These are phyloP conservation scores for Rhinoderma darwinii DNA, from an alignment of 2,113 vertebrate species.

Conservation along the genomic window DNA sequence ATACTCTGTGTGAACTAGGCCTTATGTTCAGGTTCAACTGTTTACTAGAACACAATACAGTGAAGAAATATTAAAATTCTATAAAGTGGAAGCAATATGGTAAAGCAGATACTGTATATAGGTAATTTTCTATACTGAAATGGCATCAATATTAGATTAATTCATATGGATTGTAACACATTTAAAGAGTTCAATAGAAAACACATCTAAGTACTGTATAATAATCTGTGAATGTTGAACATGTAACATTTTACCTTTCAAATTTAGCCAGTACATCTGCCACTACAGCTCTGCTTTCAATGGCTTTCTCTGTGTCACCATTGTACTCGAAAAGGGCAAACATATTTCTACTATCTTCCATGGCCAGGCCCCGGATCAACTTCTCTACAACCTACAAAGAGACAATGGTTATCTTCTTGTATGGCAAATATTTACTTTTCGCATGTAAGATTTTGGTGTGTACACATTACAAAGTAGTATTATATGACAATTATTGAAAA, in stretches of 20 bases:
- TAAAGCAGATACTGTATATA: not conserved
- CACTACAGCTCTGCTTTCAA: slow-evolving; percentile 91
- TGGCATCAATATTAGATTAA: too few species aligned
- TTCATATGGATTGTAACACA: too few species aligned
- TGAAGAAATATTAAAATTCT: too few species aligned
- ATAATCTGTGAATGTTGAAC: not conserved
- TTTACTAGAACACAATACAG: too few species aligned
- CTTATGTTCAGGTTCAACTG: too few species aligned
- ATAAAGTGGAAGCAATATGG: not conserved
- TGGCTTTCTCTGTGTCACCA: slow-evolving; percentile 84
- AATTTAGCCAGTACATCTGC: slow-evolving; percentile 95
- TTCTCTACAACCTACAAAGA: slow-evolving; percentile 93
- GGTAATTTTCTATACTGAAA: not conserved
- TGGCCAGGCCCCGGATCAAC: slow-evolving; percentile 91
- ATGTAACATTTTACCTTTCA: slow-evolving; percentile 84
- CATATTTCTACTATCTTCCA: slow-evolving; percentile 98
- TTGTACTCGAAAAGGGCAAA: slow-evolving; percentile 96
- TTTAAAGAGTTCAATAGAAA: not conserved
- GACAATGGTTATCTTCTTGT: not conserved
- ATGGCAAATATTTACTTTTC: too few species aligned
- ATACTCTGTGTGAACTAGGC: too few species aligned
- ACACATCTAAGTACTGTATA: not conserved
- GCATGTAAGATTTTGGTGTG: not conserved
- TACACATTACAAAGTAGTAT: not conserved
- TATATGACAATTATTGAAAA: not conserved